Evolutionary conservation across 2,113 vertebrate genomes (phyloP), one percentile per base, ranked within the genome.

Genomic region (Plecturocebus donacophilus): DNA sequence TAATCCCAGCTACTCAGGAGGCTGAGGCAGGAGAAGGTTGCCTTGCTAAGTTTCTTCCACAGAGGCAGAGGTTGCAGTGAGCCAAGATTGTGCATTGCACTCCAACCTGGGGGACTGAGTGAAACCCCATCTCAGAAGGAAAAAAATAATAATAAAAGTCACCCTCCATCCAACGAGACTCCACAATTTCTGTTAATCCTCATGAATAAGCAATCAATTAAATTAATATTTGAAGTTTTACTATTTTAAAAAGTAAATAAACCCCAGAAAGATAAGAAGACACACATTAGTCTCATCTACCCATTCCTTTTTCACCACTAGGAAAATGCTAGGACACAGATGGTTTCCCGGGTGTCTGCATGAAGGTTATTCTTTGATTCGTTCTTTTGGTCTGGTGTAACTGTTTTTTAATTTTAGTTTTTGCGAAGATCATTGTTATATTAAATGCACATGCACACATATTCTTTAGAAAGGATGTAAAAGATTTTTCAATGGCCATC

Each of bases 241-340:
- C 79, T 89, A 66, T 47, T 87, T 64, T 95, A 95, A 70, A 30
- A 82, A 75, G 75, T 80, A 58, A 90, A 14, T 32, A 84, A 90
- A 49, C 5, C 27, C 9, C 19, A 19, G 21, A 40, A 30, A 77
- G 64, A 70, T 19, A 64, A 73, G 45, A 84, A 68, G 40, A 90
- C 91, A 61, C 25, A 38, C 23, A 8, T n/a, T 35, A 56, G 8
- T 54, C 5, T 40, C 54, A 23, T 40, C 73, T 21, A 27, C 11
- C 35, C 6, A 49, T 54, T 35, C 32, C 19, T 5, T 12, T 40
- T 64, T 95, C 61, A 61, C 32, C 35, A 27, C 49, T 8, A 30
- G 0, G 35, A 19, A 64, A 38, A 35, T 56, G 16, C 71, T 20
- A 83, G 21, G 64, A 88, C 11, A 61, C 47, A 90, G 25, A n/a